Conservation (phyloP, 37 sponge, comb jelly and placozoan genomes). For the Mnemiopsis leidyi region DNA sequence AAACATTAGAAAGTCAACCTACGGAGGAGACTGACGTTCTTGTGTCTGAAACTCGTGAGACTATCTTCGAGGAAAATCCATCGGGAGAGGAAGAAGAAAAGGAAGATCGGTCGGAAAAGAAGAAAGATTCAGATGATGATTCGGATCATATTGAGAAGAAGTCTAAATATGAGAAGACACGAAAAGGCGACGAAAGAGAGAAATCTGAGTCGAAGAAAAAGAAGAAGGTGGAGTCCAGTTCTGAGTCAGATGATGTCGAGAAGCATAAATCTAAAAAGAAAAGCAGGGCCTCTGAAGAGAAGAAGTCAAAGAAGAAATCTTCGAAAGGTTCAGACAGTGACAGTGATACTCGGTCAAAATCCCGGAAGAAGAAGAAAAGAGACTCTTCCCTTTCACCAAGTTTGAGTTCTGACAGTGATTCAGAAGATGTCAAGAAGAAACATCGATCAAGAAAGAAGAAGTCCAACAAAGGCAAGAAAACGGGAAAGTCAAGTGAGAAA, state of each 20-base stretch:
- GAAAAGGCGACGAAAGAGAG: background rate
- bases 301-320: background rate
- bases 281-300: background rate
- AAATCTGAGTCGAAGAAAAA: background rate
- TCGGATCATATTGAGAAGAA: background rate
- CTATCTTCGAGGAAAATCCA: background rate
- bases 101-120: background rate
- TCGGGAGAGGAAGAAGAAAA: background rate
- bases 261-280: background rate
- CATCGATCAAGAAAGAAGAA: background rate
- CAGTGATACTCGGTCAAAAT: background rate
- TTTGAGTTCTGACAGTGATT: background rate
- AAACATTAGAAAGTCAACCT: background rate
- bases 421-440: background rate
- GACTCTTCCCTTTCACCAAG: background rate
- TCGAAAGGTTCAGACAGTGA: background rate
- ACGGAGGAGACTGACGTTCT: background rate
- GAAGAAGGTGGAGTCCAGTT: background rate
- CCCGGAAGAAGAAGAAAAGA: background rate
- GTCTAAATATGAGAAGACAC: background rate
- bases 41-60: constrained; percentile 21
- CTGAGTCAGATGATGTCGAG: background rate
- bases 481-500: background rate
- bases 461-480: background rate
- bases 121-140: background rate